These are phyloP conservation scores for Diachrysia chrysitis DNA, from an alignment of 2,888 invertebrate genomes.

Conservation along the genomic window DNA sequence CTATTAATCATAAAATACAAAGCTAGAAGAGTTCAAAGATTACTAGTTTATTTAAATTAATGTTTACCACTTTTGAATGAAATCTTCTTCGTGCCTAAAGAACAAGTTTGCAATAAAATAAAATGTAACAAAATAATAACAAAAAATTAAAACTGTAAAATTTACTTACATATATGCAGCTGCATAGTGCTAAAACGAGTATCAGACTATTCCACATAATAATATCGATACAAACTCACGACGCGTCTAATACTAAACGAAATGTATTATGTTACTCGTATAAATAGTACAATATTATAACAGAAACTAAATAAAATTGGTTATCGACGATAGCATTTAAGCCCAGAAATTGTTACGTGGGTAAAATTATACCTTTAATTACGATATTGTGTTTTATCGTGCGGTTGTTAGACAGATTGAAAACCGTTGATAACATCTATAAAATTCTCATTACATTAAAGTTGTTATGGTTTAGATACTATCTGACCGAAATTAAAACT, in stretches of 20 bases:
- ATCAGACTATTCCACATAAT: conserved; percentile 38
- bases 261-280: conserved; percentile 29
- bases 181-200: conserved; percentile 38
- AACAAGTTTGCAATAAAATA: background rate
- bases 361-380: conserved; percentile 35
- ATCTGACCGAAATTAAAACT: background rate
- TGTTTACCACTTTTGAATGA: conserved; percentile 1
- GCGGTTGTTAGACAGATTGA: conserved; percentile 30
- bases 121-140: background rate
- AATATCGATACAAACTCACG: conserved; percentile 22
- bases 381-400: conserved; percentile 28
- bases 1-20: no score
- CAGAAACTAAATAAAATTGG: conserved; percentile 42
- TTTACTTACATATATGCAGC: conserved; percentile 38
- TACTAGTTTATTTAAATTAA: background rate
- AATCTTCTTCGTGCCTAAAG: conserved; percentile 10
- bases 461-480: conserved; percentile 9
- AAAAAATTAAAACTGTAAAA: background rate
- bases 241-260: conserved; percentile 41
- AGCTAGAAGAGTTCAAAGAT: background rate
- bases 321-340: conserved; percentile 34
- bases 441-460: background rate
- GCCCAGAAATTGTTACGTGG: conserved; percentile 22
- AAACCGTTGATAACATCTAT: conserved; percentile 6
- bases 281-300: conserved; percentile 41